These are phyloP conservation scores for Brassicogethes aeneus DNA, from an alignment of 2,888 invertebrate species.

Conservation along the genomic window DNA sequence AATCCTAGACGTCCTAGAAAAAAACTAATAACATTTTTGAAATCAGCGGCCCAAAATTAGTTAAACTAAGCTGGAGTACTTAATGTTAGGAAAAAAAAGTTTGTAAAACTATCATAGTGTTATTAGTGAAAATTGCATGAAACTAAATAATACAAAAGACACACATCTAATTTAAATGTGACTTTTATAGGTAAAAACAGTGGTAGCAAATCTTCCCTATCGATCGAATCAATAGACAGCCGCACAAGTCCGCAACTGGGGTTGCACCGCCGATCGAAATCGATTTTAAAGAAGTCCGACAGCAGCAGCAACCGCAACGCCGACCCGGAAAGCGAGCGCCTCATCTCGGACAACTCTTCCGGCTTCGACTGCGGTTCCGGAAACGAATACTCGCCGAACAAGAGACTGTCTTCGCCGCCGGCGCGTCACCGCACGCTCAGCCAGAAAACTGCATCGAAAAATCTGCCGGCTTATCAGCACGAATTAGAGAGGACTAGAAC, in stretches of 20 bases:
- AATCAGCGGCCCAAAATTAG: no score
- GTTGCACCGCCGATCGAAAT: constrained; percentile 59
- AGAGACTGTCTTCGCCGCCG: constrained; percentile 33
- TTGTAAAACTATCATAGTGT: no score
- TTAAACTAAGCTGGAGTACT: no score
- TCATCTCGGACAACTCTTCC: constrained; percentile 58
- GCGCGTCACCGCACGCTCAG: constrained; percentile 27
- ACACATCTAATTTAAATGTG: background rate
- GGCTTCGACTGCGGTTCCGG: constrained; percentile 46
- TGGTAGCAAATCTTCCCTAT: constrained; percentile 57
- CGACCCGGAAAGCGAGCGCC: constrained; percentile 68
- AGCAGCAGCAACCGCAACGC: constrained; percentile 41
- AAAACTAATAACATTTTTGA: no score
- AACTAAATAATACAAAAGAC: no score
- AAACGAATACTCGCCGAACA: constrained; percentile 36
- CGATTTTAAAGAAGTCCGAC: constrained; percentile 69
- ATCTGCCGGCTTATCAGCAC: constrained; percentile 25
- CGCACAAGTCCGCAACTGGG: constrained; percentile 53
- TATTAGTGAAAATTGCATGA: no score
- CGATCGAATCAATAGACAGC: constrained; percentile 60
- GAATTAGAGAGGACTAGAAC: constrained; percentile 31
- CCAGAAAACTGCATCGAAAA: constrained; percentile 25
- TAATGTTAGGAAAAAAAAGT: no score
- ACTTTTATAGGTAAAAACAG: constrained; percentile 42
- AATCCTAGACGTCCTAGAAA: no score